These are phyloP conservation scores for Holacanthus passer DNA, from an alignment of 2,113 vertebrate genomes.

Conservation along the genomic window DNA sequence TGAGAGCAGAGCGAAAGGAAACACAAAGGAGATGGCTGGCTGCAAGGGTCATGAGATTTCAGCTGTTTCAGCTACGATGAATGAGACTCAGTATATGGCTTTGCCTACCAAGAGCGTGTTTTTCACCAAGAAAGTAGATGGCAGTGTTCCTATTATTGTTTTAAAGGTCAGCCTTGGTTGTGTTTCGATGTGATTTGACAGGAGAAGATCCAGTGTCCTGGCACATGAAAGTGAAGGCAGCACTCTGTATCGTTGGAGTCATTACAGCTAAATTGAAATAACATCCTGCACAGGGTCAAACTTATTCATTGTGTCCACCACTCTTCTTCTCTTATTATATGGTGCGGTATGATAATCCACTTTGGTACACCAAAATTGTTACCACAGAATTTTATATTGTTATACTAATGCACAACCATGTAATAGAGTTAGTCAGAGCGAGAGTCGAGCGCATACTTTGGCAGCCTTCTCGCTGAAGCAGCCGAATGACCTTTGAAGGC, in stretches of 20 bases:
- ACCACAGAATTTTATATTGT: background rate
- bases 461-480: conserved; percentile 12
- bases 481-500: conserved; percentile 10
- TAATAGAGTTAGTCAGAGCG: background rate
- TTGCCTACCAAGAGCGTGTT: background rate
- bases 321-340: background rate
- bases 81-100: background rate
- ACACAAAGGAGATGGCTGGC: background rate
- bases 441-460: background rate
- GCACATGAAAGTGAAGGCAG: background rate
- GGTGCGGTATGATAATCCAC: fast-evolving
- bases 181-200: conserved; percentile 40
- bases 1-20: background rate
- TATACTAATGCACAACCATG: background rate
- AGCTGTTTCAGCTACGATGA: background rate
- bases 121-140: background rate
- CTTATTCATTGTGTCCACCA: background rate
- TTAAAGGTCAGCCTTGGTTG: conserved; percentile 36
- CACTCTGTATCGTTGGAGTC: background rate
- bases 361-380: background rate
- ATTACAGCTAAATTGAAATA: background rate
- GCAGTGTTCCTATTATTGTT: background rate
- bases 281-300: background rate
- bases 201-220: conserved; percentile 6
- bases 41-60: background rate